Conservation (phyloP, 2,113 vertebrate species). For the Procapra przewalskii region DNA sequence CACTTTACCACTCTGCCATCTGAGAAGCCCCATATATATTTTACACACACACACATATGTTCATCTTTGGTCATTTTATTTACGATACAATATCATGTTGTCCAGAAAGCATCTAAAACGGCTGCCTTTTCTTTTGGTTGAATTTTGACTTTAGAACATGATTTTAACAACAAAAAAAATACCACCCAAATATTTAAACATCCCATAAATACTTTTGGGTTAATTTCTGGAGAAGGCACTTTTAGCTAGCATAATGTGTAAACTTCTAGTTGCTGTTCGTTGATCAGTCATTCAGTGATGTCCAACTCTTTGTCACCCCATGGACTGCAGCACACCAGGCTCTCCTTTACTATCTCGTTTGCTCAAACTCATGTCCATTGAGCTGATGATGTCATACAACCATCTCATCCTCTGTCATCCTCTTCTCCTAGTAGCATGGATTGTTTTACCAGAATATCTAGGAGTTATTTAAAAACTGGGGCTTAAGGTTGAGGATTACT, state of each 20-base stretch:
- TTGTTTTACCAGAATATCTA: background rate
- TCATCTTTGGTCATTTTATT: background rate
- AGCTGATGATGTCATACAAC: background rate
- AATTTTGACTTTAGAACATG: background rate
- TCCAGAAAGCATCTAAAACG: background rate
- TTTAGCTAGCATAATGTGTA: background rate
- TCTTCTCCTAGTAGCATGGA: background rate
- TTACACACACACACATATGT: too few relatives aligned
- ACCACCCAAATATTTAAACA: background rate
- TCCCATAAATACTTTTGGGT: background rate
- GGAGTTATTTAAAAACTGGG: background rate
- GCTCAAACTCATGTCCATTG: background rate
- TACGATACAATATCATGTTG: background rate
- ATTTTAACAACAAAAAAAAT: background rate
- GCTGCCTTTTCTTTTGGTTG: background rate
- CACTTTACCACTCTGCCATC: background rate
- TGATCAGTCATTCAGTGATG: fast-evolving
- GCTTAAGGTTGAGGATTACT: background rate
- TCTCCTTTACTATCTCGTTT: background rate
- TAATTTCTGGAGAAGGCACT: background rate
- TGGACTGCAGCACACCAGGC: background rate
- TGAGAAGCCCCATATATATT: background rate
- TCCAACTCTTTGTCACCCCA: background rate
- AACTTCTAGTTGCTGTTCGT: background rate
- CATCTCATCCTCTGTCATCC: background rate